These are phyloP conservation scores for Oreochromis grahami DNA, from an alignment of 2,797 vertebrate species.

Conservation along the genomic window DNA sequence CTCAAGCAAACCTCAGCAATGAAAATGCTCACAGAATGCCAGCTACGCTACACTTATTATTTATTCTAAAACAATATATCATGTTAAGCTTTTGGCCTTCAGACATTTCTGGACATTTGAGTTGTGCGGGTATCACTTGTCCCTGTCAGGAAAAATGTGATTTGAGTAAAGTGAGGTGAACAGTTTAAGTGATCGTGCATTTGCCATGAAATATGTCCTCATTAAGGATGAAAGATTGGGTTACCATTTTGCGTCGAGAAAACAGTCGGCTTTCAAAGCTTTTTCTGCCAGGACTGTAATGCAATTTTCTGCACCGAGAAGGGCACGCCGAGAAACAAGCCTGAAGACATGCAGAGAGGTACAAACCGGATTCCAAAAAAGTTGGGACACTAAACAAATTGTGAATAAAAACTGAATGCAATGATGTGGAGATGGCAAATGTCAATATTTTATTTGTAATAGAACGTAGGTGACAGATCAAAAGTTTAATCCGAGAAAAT, in stretches of 20 bases:
- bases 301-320: conserved; percentile 69
- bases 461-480: no score
- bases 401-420: no score
- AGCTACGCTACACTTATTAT: conserved; percentile 42
- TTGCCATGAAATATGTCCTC: conserved; percentile 77
- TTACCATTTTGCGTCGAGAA: conserved; percentile 59
- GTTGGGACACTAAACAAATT: no score
- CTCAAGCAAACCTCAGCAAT: conserved; percentile 49
- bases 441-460: no score
- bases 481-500: no score
- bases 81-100: conserved; percentile 60
- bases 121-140: conserved; percentile 56
- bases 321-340: conserved; percentile 54
- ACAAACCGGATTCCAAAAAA: no score
- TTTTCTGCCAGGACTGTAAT: conserved; percentile 61
- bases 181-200: conserved; percentile 77
- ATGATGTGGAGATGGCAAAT: no score
- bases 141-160: conserved; percentile 67
- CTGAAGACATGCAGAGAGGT: conserved; percentile 48
- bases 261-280: conserved; percentile 46
- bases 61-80: conserved; percentile 53
- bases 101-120: conserved; percentile 41
- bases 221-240: conserved; percentile 70
- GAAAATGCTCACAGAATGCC: conserved; percentile 57
- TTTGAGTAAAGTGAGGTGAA: conserved; percentile 72